Percentiles rank a stretch among this genome's conserved stretches.
phyloP scores from a whole-genome alignment of 2,797 vertebrate species.

The Halcyon chelicuti region DNA sequence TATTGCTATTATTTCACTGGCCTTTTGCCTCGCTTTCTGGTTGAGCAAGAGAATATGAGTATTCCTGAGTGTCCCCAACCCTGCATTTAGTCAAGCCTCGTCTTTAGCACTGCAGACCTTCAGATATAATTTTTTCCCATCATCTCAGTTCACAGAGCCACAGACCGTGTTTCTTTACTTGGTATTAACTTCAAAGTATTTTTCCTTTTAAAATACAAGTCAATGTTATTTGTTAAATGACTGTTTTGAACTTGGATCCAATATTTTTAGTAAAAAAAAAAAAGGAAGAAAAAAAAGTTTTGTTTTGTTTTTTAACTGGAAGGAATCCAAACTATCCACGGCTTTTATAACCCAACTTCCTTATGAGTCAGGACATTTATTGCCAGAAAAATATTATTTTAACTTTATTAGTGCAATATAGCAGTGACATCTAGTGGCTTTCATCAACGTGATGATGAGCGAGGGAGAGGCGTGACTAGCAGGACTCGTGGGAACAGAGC shows the following conservation, averaged over 20 bases:
- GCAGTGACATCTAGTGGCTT: constrained; percentile 72
- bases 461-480: background rate
- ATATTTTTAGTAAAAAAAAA: constrained; percentile 40
- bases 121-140: constrained; percentile 53
- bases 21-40: background rate
- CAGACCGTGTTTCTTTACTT: constrained; percentile 49
- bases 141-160: constrained; percentile 32
- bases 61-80: background rate
- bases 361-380: constrained; percentile 72
- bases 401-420: constrained; percentile 35
- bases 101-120: constrained; percentile 25
- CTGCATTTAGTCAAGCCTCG: background rate
- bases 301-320: constrained; percentile 66
- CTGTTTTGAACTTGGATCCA: constrained; percentile 68
- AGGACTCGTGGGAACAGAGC: background rate
- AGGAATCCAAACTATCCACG: constrained; percentile 55
- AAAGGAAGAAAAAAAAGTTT: background rate
- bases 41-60: background rate
- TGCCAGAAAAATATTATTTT: constrained; percentile 74
- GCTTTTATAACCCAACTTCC: constrained; percentile 67
- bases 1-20: background rate
- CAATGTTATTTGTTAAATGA: constrained; percentile 59
- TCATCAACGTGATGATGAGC: background rate
- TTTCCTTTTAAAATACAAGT: constrained; percentile 56
- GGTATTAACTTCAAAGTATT: constrained; percentile 64